Evolutionary conservation across 2,797 vertebrate species (phyloP), one percentile per base, ranked within the genome.

Genomic region (Poeciliopsis infans): DNA sequence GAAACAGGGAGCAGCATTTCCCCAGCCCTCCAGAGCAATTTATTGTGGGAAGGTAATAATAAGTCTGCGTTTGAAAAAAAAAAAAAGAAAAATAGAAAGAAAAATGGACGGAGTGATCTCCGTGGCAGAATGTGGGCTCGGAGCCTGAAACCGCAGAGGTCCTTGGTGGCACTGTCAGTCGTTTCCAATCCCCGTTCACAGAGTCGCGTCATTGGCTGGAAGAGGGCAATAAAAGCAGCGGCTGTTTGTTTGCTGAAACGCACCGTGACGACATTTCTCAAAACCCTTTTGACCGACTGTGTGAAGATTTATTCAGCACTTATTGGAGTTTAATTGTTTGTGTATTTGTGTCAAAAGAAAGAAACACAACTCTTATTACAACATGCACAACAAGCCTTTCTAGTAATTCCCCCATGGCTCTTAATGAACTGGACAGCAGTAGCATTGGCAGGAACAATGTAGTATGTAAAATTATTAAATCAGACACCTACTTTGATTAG

Each of bases 1-100:
- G 92, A 90, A 86, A 91, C 86, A 74, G 85, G 87, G 92, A 88
- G 84, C 80, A 86, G 89, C 89, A 84, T 92, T 91, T 92, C 90
- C 92, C 94, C 5, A 57, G 90, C 93, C 74, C 91, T 94, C 89
- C 78, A 81, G 86, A 96, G 91, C 94, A 94, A 97, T 94, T 95
- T 95, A 95, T 96, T 94, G 95, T 96, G 96, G 95, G 92, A 95
- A 96, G 94, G 95, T 96, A 96, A 91, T 94, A 96, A 93, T 95
- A 96, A 95, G 93, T 96, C 92, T 92, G 91, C 88, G 92, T 96
- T 92, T 92, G 93, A 87, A 93, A 90, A 51, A 51, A 51, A 51
- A 49, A 49, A 47, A 5, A 16, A 49, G 2, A 45, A 13, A 4
- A 43, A 39, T 39, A 46, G 49, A 51, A 51, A 51, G 49, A 51